phyloP scores from a whole-genome alignment of 2,113 vertebrate species.

The Myrmecobius fasciatus region DNA sequence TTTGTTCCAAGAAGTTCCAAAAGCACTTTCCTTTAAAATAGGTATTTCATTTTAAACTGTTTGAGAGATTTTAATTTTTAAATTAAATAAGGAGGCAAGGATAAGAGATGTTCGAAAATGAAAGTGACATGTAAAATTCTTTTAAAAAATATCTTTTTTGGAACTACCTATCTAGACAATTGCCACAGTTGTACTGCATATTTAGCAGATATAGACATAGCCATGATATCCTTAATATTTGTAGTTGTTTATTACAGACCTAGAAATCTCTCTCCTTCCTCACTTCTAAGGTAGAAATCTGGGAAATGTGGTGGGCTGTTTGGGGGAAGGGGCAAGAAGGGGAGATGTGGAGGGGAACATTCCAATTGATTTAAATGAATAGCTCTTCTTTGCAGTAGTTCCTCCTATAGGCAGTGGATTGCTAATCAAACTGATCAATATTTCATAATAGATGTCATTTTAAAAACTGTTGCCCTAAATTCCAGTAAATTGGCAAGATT shows the following conservation, averaged over 20 bases:
- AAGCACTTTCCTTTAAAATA: conserved; percentile 28
- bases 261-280: neutral
- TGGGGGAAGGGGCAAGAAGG: neutral
- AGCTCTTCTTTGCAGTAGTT: neutral
- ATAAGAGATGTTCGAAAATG: neutral
- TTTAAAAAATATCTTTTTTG: neutral
- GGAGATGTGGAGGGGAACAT: too few relatives aligned
- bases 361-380: neutral
- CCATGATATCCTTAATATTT: neutral
- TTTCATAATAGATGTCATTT: neutral
- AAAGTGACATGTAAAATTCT: neutral
- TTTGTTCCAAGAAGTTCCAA: conserved; percentile 27
- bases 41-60: conserved; percentile 19
- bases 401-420: neutral
- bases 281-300: neutral
- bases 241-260: neutral
- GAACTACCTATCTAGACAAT: conserved; percentile 1
- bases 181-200: neutral
- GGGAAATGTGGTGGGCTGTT: neutral
- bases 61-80: neutral
- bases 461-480: neutral
- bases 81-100: neutral
- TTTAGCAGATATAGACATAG: neutral
- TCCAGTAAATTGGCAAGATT: neutral
- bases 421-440: neutral